Evolutionary conservation across 1,140 invertebrate genomes (phyloP).

Genomic region (Theocolax elegans): DNA sequence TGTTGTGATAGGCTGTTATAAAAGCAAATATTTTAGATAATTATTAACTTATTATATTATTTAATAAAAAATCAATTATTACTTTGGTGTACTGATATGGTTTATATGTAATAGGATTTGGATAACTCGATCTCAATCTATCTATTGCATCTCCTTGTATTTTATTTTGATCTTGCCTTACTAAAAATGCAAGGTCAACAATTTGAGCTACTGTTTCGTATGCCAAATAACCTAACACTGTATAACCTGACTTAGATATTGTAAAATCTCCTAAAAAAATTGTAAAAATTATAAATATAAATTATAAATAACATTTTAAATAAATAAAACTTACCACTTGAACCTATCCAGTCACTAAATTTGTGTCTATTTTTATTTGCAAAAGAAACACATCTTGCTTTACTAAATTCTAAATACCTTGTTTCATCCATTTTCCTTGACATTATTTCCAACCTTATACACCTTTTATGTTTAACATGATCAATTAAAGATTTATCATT

Average conservation of each 20-base stretch:
- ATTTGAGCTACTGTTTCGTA: constrained; percentile 78
- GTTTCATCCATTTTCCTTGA: constrained; percentile 59
- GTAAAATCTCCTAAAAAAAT: constrained; percentile 63
- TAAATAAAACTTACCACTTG: constrained; percentile 50
- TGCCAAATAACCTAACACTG: constrained; percentile 73
- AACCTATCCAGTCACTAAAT: constrained; percentile 68
- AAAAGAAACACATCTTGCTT: constrained; percentile 68
- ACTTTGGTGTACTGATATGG: constrained; percentile 63
- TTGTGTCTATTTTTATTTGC: constrained; percentile 66
- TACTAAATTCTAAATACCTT: constrained; percentile 64
- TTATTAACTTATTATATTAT: no score
- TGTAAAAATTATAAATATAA: constrained; percentile 5
- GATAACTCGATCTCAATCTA: constrained; percentile 59
- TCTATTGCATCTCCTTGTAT: constrained; percentile 68
- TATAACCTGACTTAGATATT: constrained; percentile 66
- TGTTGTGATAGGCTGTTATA: constrained; percentile 53
- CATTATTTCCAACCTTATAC: constrained; percentile 60
- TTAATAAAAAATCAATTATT: constrained; percentile 15
- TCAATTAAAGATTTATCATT: constrained; percentile 54
- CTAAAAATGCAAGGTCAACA: constrained; percentile 73
- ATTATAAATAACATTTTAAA: constrained; percentile 20
- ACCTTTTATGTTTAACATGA: constrained; percentile 59
- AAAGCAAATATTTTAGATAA: not conserved
- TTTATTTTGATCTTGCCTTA: constrained; percentile 71
- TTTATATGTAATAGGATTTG: constrained; percentile 64